Evolutionary conservation across 2,888 invertebrate genomes (phyloP).

Genomic region (Caenorhabditis sp.): DNA sequence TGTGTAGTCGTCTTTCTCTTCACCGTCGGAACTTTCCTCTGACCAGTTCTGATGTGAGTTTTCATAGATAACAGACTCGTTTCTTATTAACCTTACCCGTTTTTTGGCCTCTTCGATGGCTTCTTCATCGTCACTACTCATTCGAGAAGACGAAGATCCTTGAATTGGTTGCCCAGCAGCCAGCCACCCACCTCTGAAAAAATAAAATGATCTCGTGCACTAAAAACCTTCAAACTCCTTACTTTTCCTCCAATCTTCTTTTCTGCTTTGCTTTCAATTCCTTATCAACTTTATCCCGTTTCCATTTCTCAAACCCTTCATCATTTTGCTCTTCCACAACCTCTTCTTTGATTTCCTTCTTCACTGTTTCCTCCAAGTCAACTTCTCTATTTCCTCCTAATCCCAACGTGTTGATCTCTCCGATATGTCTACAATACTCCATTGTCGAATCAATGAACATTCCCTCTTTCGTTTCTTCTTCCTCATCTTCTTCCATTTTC

Average conservation of each 20-base stretch:
- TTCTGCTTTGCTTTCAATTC: constrained; percentile 36
- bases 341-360: constrained; percentile 34
- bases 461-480: constrained; percentile 37
- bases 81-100: constrained; percentile 14
- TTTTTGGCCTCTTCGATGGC: constrained; percentile 46
- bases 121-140: constrained; percentile 57
- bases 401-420: constrained; percentile 57
- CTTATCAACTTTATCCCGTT: constrained; percentile 44
- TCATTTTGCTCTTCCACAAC: constrained; percentile 7
- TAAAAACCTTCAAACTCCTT: not conserved
- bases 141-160: not conserved
- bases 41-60: constrained; percentile 16
- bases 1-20: constrained; percentile 50
- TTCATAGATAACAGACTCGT: constrained; percentile 6
- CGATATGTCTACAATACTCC: constrained; percentile 69
- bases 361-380: constrained; percentile 49
- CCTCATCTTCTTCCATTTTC: constrained; percentile 57
- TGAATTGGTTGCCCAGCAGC: constrained; percentile 31
- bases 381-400: constrained; percentile 67
- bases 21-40: constrained; percentile 45
- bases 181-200: constrained; percentile 33
- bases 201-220: not conserved
- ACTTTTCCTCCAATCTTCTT: constrained; percentile 31
- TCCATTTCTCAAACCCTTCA: constrained; percentile 44
- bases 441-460: constrained; percentile 67